Evolutionary conservation across 2,888 invertebrate species (phyloP).

Genomic region (Minunthozetes semirufus): DNA sequence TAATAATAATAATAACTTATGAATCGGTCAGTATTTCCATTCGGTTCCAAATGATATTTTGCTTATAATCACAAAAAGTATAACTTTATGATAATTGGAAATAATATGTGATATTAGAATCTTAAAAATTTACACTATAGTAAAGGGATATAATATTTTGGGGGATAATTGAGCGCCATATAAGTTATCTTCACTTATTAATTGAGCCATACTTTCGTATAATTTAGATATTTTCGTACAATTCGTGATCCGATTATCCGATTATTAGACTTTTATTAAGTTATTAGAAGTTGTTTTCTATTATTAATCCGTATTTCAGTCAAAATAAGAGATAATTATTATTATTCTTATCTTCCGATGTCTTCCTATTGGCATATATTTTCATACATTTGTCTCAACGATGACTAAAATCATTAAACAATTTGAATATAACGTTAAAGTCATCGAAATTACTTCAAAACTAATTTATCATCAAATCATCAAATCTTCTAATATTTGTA

Average conservation of each 20-base stretch:
- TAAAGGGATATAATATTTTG: slow-evolving; percentile 3
- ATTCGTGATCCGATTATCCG: neutral
- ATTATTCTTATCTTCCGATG: neutral
- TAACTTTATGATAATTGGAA: slow-evolving; percentile 5
- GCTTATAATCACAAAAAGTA: slow-evolving; percentile 2
- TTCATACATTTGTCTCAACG: neutral
- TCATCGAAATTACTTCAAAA: slow-evolving; percentile 25
- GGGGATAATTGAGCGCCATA: slow-evolving; percentile 24
- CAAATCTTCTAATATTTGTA: slow-evolving; percentile 4
- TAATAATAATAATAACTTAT: slow-evolving; percentile 1
- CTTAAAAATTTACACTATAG: neutral
- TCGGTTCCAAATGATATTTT: slow-evolving; percentile 3
- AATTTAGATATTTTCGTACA: neutral
- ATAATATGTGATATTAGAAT: neutral
- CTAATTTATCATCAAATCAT: slow-evolving; percentile 19
- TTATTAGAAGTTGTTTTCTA: neutral
- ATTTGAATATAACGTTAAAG: neutral
- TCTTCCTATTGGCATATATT: slow-evolving; percentile 10
- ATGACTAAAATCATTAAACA: slow-evolving; percentile 15
- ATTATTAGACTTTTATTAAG: slow-evolving; percentile 1
- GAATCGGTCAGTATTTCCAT: neutral
- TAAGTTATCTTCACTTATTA: slow-evolving; percentile 14
- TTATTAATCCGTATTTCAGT: slow-evolving; percentile 5
- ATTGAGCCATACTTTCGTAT: slow-evolving; percentile 23
- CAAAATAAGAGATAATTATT: slow-evolving; percentile 1